Evolutionary conservation across 2,797 vertebrate species (phyloP), one percentile per base, ranked within the genome.

Genomic region (Varecia variegata): DNA sequence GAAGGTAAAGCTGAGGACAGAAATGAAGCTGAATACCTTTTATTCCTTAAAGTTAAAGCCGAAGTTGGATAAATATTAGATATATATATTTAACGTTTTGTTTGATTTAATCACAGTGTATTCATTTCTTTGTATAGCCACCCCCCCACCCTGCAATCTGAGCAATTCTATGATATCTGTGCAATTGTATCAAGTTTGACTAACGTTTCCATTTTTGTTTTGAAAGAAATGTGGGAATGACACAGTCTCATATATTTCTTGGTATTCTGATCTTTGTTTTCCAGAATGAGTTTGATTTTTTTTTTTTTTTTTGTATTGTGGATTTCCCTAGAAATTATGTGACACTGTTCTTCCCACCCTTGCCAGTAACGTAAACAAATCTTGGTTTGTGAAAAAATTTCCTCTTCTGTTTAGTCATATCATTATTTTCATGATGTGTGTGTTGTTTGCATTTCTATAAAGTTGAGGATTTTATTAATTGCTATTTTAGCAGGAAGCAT

Each of bases 251-350:
- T 0, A 4, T 68, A 54, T 65, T 77, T 92, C 76, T 93, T 15
- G 2, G 10, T 88, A 40, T 62, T 30, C 60, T 82, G 23, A 81
- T 65, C 2, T 30, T 74, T 38, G 1, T 74, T 60, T 88, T 50
- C 38, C 92, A 89, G n/a, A 89, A 76, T 35, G 56, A 77, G 43
- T 52, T 89, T 92, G n/a, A 47, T 79, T 79, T 45, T 45, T 93
- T 90, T n/a, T 68, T 35, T 27, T 60, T 76, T 77, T 54, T 73
- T 80, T 8, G 32, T 80, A 54, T 45, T 84, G 68, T 89, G 38
- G 17, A 65, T 88, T 97, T 97, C 47, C 43, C 65, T 88, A 83
- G 73, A 96, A 96, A 87, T 74, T 90, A 67, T 71, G 60, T 91
- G 58, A 79, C 23, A 62, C 40, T 70, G 0, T 94, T 97, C 71